Base-by-base conservation (phyloP, 2,113 vertebrate species). In the Tenebrosternarchus preto region DNA sequence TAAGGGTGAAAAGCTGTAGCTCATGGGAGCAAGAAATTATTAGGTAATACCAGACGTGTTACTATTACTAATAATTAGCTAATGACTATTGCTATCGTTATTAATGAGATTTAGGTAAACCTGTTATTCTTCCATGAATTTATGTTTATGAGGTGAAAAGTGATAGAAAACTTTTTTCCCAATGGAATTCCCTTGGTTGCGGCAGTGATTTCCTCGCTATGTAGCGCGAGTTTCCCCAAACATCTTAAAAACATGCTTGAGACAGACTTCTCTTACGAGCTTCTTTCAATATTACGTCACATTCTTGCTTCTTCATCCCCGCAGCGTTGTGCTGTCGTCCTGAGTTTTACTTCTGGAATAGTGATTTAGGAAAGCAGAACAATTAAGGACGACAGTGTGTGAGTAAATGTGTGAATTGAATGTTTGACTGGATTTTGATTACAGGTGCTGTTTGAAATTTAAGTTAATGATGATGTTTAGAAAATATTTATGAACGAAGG, bases 191-290 rank as follows among this genome's bases (percentile, higher is more conserved):
- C 50, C 36, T 46, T 36, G 25, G 53, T 19, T 43, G 25, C 43
- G 43, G 43, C 29, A 39, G 39, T 29, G 27, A 36, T 50, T 64
- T 64, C 43, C 27, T 29, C 7, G 16, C 25, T 29, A 24, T 55
- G 27, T 25, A 55, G 16, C 16, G 12, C 29, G 68, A 70, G 3
- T 12, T 64, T 50, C n/a, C n/a, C 9, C 27, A 19, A 50, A 27
- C 27, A 53, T 53, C 46, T 66, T 76, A 64, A 64, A 66, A 50
- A 50, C 43, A 50, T 50, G 43, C 43, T 9, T 50, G 43, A 50
- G 43, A 25, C 46, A 53, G 19, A 60, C 74, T 66, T 59, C 73
- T 76, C 59, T 63, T 46, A 20, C 9, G 20, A 19, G 36, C 4
- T 33, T 16, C 15, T 11, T 16, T 66, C 63, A 68, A 76, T 24